Percentiles rank a stretch among this genome's conserved stretches.
Conservation (phyloP, 2,113 vertebrate genomes). For the Erinaceus europaeus region DNA sequence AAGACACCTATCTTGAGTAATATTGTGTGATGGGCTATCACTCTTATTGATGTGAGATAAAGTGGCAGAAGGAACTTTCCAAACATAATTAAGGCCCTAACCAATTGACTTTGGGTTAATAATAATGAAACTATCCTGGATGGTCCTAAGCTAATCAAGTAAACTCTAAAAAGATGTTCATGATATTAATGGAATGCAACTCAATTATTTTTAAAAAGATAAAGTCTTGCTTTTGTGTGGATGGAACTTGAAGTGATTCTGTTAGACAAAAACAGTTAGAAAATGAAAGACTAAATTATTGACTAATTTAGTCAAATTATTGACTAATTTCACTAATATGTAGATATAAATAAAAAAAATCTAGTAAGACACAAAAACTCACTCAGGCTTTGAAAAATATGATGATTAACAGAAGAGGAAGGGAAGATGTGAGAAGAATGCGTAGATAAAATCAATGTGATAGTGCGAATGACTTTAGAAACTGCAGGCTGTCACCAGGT, state of each 20-base stretch:
- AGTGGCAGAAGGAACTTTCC: background rate
- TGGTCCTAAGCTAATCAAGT: background rate
- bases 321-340: background rate
- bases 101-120: background rate
- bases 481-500: too few species aligned
- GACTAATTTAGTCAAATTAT: background rate
- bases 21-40: background rate
- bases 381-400: background rate
- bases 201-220: background rate
- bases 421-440: background rate
- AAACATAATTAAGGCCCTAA: background rate
- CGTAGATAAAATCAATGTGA: background rate
- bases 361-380: background rate
- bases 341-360: background rate
- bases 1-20: background rate
- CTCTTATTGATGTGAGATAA: background rate
- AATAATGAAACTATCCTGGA: background rate
- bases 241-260: background rate
- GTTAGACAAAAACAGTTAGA: background rate
- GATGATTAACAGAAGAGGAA: background rate
- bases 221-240: background rate
- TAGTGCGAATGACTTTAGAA: background rate
- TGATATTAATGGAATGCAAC: background rate
- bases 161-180: background rate
- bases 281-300: background rate